phyloP scores from a whole-genome alignment of 2,797 vertebrate genomes.

The Sebastes kiyomatsui region DNA sequence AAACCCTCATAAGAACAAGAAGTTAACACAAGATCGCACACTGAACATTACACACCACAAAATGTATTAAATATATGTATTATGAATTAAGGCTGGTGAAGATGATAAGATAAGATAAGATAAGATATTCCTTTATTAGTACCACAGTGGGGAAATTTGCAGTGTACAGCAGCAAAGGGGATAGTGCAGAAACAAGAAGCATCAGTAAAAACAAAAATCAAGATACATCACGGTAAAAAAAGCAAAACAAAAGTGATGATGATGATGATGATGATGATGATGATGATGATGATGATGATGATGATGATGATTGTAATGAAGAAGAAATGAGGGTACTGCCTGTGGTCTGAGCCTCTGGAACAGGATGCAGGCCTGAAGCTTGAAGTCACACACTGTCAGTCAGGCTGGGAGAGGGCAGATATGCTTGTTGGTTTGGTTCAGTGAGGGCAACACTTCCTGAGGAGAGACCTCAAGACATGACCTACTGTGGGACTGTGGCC shows the following conservation, averaged over 20 bases:
- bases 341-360: too few species aligned
- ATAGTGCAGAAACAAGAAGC: too few species aligned
- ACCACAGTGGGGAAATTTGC: too few species aligned
- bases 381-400: neutral
- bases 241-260: too few species aligned
- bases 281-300: neutral
- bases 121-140: too few species aligned
- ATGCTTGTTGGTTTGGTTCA: constrained; percentile 19
- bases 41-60: neutral
- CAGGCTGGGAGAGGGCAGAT: constrained; percentile 26
- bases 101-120: neutral
- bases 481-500: neutral
- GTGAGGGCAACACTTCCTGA: constrained; percentile 12
- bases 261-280: too few species aligned
- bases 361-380: neutral
- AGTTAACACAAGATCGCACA: neutral
- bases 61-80: neutral
- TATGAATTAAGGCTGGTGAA: neutral
- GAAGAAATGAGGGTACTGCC: too few species aligned
- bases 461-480: neutral
- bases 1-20: neutral
- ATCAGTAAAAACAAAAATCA: too few species aligned
- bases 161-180: too few species aligned
- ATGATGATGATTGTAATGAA: too few species aligned
- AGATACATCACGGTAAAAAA: too few species aligned